Conservation (phyloP, 1,140 invertebrate species). For the Calycopis cecrops region DNA sequence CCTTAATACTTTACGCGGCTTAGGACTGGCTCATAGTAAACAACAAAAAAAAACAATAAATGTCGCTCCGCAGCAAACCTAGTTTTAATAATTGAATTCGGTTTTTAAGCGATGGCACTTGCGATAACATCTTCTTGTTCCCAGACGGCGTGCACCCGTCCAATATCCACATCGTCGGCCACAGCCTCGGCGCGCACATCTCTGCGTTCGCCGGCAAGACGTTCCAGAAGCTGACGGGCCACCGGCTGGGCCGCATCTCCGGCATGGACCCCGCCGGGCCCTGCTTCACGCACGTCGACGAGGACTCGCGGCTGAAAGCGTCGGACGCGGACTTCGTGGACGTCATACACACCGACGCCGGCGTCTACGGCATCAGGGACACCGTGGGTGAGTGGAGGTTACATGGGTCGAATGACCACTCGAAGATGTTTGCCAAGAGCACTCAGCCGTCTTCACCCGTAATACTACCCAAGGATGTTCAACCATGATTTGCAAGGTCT, state of each 20-base stretch:
- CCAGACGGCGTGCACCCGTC: constrained; percentile 49
- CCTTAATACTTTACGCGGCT: no score
- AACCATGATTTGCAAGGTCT: no score
- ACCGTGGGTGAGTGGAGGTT: constrained; percentile 37
- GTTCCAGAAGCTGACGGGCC: constrained; percentile 47
- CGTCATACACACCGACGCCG: constrained; percentile 82
- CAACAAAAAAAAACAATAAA: no score
- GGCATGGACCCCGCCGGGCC: constrained; percentile 85
- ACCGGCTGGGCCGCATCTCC: constrained; percentile 77
- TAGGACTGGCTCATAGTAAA: no score
- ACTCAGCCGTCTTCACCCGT: no score
- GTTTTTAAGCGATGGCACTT: no score
- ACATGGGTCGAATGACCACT: no score
- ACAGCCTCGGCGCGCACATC: constrained; percentile 90
- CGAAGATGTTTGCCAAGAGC: no score
- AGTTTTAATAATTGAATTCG: no score
- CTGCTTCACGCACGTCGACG: constrained; percentile 75
- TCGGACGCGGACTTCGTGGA: constrained; percentile 84
- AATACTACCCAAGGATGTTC: no score
- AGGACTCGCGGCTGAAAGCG: constrained; percentile 75
- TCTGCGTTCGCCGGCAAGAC: constrained; percentile 82
- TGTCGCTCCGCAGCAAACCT: no score
- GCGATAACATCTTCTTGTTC: no score
- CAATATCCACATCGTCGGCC: constrained; percentile 85
- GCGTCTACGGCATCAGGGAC: constrained; percentile 69